These are phyloP conservation scores for Ips nitidus DNA, from an alignment of 1,140 invertebrate species.

Conservation along the genomic window DNA sequence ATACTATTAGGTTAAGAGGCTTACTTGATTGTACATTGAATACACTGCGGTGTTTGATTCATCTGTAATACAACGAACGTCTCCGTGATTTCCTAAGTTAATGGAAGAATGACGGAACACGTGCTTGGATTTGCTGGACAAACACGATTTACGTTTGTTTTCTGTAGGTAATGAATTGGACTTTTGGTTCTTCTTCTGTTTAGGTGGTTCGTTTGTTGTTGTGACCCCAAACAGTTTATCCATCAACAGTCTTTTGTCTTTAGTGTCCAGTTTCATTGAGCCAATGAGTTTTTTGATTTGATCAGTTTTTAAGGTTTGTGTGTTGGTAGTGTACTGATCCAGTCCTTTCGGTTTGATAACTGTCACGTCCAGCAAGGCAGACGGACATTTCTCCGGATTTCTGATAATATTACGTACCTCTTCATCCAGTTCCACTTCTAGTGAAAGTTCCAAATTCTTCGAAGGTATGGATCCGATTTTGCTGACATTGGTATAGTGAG, in stretches of 20 bases:
- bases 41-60: conserved; percentile 17
- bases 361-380: conserved; percentile 41
- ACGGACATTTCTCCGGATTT: conserved; percentile 38
- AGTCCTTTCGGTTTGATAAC: conserved; percentile 41
- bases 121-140: no score
- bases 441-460: conserved; percentile 38
- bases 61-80: no score
- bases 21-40: conserved; percentile 19
- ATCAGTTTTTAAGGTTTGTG: conserved; percentile 36
- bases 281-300: conserved; percentile 39
- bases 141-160: no score
- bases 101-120: no score
- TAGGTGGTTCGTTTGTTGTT: no score
- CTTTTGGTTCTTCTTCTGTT: no score
- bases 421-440: conserved; percentile 43
- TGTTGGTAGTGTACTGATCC: conserved; percentile 34
- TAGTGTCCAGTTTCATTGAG: conserved; percentile 35
- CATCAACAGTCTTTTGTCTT: conserved; percentile 27
- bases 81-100: no score
- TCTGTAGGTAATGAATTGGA: no score
- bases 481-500: conserved; percentile 22
- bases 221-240: conserved; percentile 20
- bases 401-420: conserved; percentile 40
- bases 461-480: conserved; percentile 26
- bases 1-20: not conserved